phyloP scores from a whole-genome alignment of 2,888 invertebrate species.

The Cephus pulcher region DNA sequence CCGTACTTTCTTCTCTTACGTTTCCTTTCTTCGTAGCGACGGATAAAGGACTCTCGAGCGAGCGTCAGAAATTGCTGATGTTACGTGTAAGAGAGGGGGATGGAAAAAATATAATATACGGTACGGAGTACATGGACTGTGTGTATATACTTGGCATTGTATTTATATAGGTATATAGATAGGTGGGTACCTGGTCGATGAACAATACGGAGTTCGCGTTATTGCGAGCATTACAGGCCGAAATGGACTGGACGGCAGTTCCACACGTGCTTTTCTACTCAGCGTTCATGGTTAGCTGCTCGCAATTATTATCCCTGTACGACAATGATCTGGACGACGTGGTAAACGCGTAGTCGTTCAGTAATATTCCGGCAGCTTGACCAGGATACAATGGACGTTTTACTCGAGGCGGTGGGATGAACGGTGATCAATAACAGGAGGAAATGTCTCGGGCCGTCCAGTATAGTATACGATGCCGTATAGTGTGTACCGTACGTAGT shows the following conservation, averaged over 20 bases:
- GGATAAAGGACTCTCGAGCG: background rate
- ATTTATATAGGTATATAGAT: too few relatives aligned
- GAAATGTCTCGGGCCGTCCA: constrained; percentile 29
- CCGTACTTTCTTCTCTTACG: background rate
- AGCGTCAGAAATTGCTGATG: background rate
- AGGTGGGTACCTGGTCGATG: background rate
- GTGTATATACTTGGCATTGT: too few relatives aligned
- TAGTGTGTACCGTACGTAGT: background rate
- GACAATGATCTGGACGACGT: constrained; percentile 16
- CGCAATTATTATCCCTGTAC: constrained; percentile 51
- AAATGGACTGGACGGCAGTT: background rate
- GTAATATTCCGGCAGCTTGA: constrained; percentile 51
- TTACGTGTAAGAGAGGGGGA: background rate
- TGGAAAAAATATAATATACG: background rate
- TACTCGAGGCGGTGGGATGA: constrained; percentile 29
- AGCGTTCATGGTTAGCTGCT: constrained; percentile 49
- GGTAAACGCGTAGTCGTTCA: constrained; percentile 39
- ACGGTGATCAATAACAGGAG: constrained; percentile 44
- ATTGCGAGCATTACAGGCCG: background rate
- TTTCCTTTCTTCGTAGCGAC: background rate
- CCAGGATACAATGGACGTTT: constrained; percentile 48
- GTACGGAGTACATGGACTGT: too few relatives aligned
- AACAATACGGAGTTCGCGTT: background rate
- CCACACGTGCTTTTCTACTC: background rate
- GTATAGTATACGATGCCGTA: background rate